Evolutionary conservation across 2,888 invertebrate genomes (phyloP).

Genomic region (Cerceris rybyensis): DNA sequence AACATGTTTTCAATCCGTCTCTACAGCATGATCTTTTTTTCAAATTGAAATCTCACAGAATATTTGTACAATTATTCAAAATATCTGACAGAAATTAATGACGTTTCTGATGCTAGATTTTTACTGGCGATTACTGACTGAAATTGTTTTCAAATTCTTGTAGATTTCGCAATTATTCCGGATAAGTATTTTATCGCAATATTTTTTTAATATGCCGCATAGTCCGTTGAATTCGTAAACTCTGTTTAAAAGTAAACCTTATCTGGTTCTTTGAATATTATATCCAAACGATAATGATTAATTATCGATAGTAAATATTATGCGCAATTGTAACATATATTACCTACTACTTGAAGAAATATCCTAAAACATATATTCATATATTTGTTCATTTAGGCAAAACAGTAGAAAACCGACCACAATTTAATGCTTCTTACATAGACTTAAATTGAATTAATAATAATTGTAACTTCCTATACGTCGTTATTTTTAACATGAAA

Average conservation of each 20-base stretch:
- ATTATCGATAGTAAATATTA: too few species aligned
- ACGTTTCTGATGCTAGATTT: background rate
- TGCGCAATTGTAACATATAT: too few species aligned
- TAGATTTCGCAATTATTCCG: background rate
- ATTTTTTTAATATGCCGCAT: background rate
- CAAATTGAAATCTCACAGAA: background rate
- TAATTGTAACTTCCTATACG: background rate
- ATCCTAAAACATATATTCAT: too few species aligned
- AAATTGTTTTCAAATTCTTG: background rate
- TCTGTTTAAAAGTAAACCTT: background rate
- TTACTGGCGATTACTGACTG: background rate
- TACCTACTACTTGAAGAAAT: too few species aligned
- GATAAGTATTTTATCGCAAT: background rate
- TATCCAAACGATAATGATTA: too few species aligned
- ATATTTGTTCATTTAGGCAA: too few species aligned
- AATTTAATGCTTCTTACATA: too few species aligned
- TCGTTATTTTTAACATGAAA: background rate
- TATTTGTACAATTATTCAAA: background rate
- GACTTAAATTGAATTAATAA: too few species aligned
- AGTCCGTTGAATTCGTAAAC: background rate
- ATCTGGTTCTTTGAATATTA: too few species aligned
- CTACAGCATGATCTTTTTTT: background rate
- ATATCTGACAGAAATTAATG: slow-evolving; percentile 5
- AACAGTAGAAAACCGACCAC: too few species aligned
- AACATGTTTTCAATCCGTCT: background rate